Conservation (phyloP, 2,797 vertebrate genomes). For the Spondyliosoma cantharus region DNA sequence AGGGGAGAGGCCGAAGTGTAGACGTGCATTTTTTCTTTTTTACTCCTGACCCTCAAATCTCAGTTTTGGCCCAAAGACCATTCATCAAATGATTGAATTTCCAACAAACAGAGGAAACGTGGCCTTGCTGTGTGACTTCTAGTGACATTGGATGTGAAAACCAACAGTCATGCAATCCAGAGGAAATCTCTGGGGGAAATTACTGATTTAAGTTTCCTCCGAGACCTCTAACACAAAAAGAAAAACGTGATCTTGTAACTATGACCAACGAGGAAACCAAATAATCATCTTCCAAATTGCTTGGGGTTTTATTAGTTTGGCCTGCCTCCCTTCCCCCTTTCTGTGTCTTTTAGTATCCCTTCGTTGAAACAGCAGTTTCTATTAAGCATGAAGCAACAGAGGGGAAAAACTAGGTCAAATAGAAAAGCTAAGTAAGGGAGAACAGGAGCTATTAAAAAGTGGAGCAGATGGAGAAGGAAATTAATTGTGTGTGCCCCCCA, state of each 20-base stretch:
- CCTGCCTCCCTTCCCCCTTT: conserved; percentile 9
- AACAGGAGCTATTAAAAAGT: conserved; percentile 40
- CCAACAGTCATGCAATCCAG: conserved; percentile 57
- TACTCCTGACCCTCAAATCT: conserved; percentile 61
- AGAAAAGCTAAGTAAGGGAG: conserved; percentile 59
- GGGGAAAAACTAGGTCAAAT: conserved; percentile 79
- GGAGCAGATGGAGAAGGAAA: conserved; percentile 42
- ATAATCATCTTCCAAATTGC: conserved; percentile 48
- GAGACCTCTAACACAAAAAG: conserved; percentile 20
- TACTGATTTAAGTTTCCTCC: conserved; percentile 49
- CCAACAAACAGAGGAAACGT: conserved; percentile 78
- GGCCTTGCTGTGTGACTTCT: conserved; percentile 59
- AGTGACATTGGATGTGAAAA: conserved; percentile 62
- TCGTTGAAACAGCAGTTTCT: conserved; percentile 59
- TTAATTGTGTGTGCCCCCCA: conserved; percentile 9
- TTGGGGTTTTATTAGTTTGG: conserved; percentile 51
- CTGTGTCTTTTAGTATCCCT: conserved; percentile 37
- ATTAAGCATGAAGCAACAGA: conserved; percentile 70
- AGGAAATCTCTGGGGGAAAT: conserved; percentile 58
- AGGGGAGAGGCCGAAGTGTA: conserved; percentile 59
- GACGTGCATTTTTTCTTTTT: conserved; percentile 72
- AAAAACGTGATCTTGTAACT: conserved; percentile 34
- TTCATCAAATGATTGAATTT: conserved; percentile 68
- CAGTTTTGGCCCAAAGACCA: conserved; percentile 57
- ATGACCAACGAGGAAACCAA: conserved; percentile 43